Conservation (phyloP, 2,888 invertebrate species). For the Cybosia mesomella region DNA sequence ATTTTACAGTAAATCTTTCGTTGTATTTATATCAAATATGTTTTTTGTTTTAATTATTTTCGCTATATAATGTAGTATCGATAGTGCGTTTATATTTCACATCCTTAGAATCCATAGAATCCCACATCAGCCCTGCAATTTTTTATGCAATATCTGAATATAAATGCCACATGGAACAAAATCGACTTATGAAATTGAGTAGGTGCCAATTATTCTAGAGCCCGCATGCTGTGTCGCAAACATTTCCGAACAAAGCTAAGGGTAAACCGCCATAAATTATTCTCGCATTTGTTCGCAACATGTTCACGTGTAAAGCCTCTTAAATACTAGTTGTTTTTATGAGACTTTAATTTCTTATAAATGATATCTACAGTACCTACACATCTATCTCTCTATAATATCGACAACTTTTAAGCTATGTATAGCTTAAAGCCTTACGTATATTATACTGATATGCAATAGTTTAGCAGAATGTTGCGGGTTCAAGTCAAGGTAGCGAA, state of each 20-base stretch:
- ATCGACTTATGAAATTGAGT: neutral
- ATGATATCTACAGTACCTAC: too few species aligned
- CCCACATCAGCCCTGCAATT: neutral
- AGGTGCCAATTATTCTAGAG: neutral
- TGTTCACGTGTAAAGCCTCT: neutral
- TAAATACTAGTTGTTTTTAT: neutral
- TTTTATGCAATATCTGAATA: neutral
- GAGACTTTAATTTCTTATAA: neutral
- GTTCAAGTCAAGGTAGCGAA: neutral
- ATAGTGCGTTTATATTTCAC: too few species aligned
- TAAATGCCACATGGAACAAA: neutral
- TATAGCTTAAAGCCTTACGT: neutral
- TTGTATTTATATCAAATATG: too few species aligned
- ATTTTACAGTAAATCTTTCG: too few species aligned
- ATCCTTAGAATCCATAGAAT: too few species aligned
- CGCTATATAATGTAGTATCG: too few species aligned
- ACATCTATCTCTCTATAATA: too few species aligned
- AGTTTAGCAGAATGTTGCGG: neutral
- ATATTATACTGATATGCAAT: neutral
- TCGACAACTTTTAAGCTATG: too few species aligned
- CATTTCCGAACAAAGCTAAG: neutral
- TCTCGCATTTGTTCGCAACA: slow-evolving; percentile 1
- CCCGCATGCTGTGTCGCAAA: neutral
- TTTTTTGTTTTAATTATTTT: neutral
- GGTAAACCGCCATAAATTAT: neutral